Evolutionary conservation across 2,797 vertebrate genomes (phyloP), one percentile per base, ranked within the genome.

Genomic region (Manis pentadactyla): DNA sequence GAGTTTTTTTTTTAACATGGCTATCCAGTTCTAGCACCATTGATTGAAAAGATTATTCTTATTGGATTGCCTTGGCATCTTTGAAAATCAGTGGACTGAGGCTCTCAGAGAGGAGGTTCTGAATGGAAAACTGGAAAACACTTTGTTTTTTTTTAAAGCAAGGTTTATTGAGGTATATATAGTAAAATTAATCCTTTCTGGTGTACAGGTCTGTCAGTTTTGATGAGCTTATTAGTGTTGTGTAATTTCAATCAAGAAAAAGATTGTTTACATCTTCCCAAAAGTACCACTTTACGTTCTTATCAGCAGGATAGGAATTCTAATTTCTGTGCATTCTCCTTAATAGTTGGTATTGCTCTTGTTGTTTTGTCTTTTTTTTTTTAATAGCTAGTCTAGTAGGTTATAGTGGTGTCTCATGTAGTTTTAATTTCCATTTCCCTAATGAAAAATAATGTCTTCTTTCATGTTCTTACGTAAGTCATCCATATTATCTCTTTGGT

Each of bases 51-150:
- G 17, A n/a, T 64, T 12, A 25, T 75, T 55, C 6, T 77, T 15
- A 46, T 55, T 66, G 23, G 87, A 68, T 55, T 83, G 61, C 68
- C 25, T 57, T 95, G 13, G 4, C 37, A 37, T 86, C 31, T 83
- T 82, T 82, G 74, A 74, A 93, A 86, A 81, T 53, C 27, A 81
- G 1, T 74, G 31, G 21, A 39, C 19, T 92, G 34, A 96, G 31
- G 18, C 6, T 90, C 57, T 90, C 2, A 75, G 87, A 86, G 85
- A 42, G 7, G 8, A 57, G 27, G 68, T 94, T 90, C 66, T 68
- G 53, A 82, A 46, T 82, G 75, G 34, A 91, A 87, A 93, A 71
- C 53, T 79, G 49, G 39, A 73, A 93, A 83, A 64, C 66, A 59
- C 9, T 55, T n/a, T 46, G 42, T 46, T 53, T 73, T n/a, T 85